A percentile compares a stretch with the other conserved stretches of the same genome.
phyloP scores from a whole-genome alignment of 2,113 vertebrate genomes.

The Callipepla californica region DNA sequence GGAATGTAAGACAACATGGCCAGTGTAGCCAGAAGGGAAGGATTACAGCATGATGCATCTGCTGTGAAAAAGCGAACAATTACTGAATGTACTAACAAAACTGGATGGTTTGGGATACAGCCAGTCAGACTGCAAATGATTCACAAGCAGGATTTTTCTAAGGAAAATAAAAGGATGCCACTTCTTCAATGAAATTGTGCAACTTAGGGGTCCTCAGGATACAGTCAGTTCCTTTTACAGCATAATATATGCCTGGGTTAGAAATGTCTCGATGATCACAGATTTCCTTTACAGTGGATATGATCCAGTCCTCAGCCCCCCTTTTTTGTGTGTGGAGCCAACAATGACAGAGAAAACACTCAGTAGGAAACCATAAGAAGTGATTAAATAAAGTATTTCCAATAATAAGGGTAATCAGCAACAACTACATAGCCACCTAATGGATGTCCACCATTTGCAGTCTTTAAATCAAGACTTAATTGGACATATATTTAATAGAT shows the following conservation, averaged over 20 bases:
- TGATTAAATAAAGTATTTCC: conserved; percentile 5
- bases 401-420: conserved; percentile 12
- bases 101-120: conserved; percentile 48
- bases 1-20: conserved; percentile 52
- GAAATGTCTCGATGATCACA: conserved; percentile 3
- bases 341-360: neutral
- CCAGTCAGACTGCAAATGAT: conserved; percentile 59
- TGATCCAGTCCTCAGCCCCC: conserved; percentile 7
- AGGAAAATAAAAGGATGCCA: conserved; percentile 54
- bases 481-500: neutral
- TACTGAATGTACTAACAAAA: conserved; percentile 58
- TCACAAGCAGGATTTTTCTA: conserved; percentile 57
- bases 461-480: neutral
- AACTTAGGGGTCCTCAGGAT: conserved; percentile 44
- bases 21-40: conserved; percentile 44
- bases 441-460: neutral
- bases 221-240: conserved; percentile 31
- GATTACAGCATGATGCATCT: conserved; percentile 60
- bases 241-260: neutral
- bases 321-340: neutral
- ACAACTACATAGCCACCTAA: neutral
- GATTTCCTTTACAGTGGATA: neutral
- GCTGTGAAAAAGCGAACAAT: conserved; percentile 60
- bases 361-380: neutral
- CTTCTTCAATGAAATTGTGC: conserved; percentile 62